These are phyloP conservation scores for Phthorimaea operculella DNA, from an alignment of 1,140 invertebrate genomes.

Conservation along the genomic window DNA sequence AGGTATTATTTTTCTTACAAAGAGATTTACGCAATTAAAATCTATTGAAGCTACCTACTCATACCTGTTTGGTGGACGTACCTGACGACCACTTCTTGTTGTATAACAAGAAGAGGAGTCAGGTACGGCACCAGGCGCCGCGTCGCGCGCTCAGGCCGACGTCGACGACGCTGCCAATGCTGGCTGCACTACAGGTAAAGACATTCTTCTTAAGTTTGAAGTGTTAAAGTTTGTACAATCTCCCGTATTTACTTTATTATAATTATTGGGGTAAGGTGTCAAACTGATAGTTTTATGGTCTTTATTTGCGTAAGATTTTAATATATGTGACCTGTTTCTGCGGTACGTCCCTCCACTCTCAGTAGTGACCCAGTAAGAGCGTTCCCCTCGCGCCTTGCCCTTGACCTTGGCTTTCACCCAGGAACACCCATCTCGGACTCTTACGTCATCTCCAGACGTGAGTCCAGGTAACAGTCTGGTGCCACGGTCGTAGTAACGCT, in stretches of 20 bases:
- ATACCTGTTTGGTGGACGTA: not conserved
- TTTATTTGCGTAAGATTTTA: not conserved
- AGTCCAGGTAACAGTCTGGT: not conserved
- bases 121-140: not conserved
- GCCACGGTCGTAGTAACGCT: constrained; percentile 1
- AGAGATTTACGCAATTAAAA: too few relatives aligned
- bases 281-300: not conserved
- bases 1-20: too few relatives aligned
- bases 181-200: not conserved
- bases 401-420: constrained; percentile 8
- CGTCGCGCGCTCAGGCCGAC: not conserved
- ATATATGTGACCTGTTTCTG: constrained; percentile 4
- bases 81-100: not conserved
- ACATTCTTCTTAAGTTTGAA: not conserved
- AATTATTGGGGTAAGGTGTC: not conserved
- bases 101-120: not conserved
- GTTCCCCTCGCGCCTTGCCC: not conserved
- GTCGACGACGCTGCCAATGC: not conserved
- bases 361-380: constrained; percentile 8
- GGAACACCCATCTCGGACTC: not conserved
- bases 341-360: constrained; percentile 3
- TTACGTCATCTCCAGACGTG: not conserved
- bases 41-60: too few relatives aligned
- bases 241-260: too few relatives aligned
- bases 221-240: not conserved